Evolutionary conservation across 2,797 vertebrate genomes (phyloP), one percentile per base, ranked within the genome.

Genomic region (Huso huso): DNA sequence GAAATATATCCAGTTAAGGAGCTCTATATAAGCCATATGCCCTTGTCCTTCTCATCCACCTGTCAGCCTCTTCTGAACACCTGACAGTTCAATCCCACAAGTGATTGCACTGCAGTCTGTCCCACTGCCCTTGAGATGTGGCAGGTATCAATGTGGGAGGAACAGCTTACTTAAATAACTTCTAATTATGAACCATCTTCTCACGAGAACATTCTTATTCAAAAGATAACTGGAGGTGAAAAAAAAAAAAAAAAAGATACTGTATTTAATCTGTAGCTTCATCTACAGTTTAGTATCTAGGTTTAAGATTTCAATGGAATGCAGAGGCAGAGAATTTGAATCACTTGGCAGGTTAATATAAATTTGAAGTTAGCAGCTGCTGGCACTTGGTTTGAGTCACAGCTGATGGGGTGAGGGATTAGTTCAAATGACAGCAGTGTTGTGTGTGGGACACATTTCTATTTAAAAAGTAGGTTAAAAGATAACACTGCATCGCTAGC

Each of bases 371-470:
- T 59, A 70, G 82, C 88, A 88, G 86, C 87, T 89, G 86, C 86
- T 76, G 62, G 78, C 74, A 68, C 76, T 80, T 73, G 80, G 75
- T 75, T 77, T 85, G 85, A 89, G 83, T 80, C 82, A 63, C 71
- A 77, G 78, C 78, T 87, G 83, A 88, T 83, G 85, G 83, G 81
- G 80, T 73, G 66, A 59, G 78, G 84, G 83, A 89, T 85, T 37
- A 37, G 37, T 37, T 37, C 37, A 37, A 37, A 37, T 37, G 5
- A 37, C 37, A 37, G 37, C 37, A 4, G 5, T 37, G 37, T 37
- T 37, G 37, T 37, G 37, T 37, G 5, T 37, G 37, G 37, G 37
- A 37, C 5, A 37, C 37, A 37, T 37, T 37, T 37, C 37, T 37
- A 37, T 5, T 37, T 18, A 18, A 18, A 37, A 37, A 37, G 37